A percentile compares a stretch with the other conserved stretches of the same genome.
phyloP scores from a whole-genome alignment of 2,797 vertebrate genomes.

The Muscicapa striata region DNA sequence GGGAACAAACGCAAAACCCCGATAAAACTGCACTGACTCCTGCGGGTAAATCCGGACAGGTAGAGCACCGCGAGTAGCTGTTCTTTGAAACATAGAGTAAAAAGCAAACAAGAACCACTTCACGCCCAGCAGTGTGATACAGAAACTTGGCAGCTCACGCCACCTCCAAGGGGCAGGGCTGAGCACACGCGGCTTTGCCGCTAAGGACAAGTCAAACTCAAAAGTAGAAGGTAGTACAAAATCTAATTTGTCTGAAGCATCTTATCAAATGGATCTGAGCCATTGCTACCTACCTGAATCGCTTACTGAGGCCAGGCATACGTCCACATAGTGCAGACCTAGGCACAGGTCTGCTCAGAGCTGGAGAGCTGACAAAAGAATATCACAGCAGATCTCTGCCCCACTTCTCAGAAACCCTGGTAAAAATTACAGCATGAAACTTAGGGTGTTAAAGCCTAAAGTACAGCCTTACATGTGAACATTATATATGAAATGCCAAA shows the following conservation, averaged over 20 bases:
- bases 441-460: background rate
- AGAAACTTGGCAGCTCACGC: rapidly evolving
- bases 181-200: background rate
- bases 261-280: background rate
- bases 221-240: rapidly evolving
- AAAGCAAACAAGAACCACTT: background rate
- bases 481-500: background rate
- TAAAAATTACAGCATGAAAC: background rate
- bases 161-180: background rate
- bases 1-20: background rate
- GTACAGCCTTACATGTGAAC: rapidly evolving
- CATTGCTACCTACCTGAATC: too few species aligned
- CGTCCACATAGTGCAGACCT: rapidly evolving
- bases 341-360: background rate
- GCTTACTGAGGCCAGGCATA: background rate
- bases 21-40: rapidly evolving
- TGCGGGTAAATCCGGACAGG: background rate
- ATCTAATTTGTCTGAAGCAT: background rate
- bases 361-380: background rate
- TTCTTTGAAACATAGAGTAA: rapidly evolving
- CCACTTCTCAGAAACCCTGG: background rate
- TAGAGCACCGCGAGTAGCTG: rapidly evolving
- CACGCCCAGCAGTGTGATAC: rapidly evolving
- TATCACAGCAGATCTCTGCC: background rate
- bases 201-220: background rate